phyloP scores from a whole-genome alignment of 1,140 invertebrate species.

The Bombus breviceps region DNA sequence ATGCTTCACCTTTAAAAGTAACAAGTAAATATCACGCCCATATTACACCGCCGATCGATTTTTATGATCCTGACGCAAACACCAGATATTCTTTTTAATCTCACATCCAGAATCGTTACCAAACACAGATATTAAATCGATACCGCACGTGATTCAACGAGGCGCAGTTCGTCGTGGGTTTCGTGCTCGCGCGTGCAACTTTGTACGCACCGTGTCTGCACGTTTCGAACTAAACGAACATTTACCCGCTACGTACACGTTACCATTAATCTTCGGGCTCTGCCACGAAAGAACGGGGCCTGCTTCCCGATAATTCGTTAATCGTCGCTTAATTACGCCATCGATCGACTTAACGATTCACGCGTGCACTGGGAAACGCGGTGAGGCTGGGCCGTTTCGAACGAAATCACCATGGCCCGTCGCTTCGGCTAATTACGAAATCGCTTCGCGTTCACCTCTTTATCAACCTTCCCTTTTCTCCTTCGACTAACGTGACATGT shows the following conservation, averaged over 20 bases:
- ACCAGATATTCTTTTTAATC: neutral
- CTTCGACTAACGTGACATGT: neutral
- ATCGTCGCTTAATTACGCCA: constrained; percentile 48
- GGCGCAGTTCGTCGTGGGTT: too few relatives aligned
- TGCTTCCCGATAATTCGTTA: constrained; percentile 42
- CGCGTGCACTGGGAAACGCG: constrained; percentile 12
- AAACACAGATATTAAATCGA: constrained; percentile 23
- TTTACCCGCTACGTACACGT: neutral
- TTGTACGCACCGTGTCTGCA: neutral
- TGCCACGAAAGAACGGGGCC: neutral
- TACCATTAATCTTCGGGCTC: constrained; percentile 29
- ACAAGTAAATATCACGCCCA: neutral
- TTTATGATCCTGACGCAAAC: neutral
- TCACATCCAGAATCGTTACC: neutral
- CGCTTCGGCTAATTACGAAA: constrained; percentile 36
- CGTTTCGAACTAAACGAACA: constrained; percentile 12
- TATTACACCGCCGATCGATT: neutral
- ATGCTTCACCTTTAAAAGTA: neutral
- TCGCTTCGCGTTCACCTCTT: constrained; percentile 28
- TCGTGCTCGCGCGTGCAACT: neutral
- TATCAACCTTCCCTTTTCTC: constrained; percentile 8
- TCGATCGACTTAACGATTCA: constrained; percentile 41
- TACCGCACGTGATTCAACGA: neutral
- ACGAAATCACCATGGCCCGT: neutral
- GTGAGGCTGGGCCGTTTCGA: neutral